These are phyloP conservation scores for Thymelicus sylvestris DNA, from an alignment of 2,888 invertebrate genomes.

Conservation along the genomic window DNA sequence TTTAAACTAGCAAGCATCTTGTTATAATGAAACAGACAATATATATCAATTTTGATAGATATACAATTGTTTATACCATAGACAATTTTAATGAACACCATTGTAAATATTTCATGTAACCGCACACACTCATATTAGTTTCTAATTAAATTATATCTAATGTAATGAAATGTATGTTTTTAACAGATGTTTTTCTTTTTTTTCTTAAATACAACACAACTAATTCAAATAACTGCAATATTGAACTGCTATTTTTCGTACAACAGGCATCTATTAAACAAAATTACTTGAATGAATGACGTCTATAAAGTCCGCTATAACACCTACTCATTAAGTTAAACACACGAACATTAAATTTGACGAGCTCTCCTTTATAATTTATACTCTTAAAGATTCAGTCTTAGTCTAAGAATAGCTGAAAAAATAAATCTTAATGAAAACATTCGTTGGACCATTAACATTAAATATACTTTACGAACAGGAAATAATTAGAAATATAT, in stretches of 20 bases:
- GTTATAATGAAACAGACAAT: conserved; percentile 17
- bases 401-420: conserved; percentile 61
- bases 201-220: not conserved
- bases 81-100: conserved; percentile 24
- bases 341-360: conserved; percentile 36
- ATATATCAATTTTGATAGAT: not conserved
- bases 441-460: conserved; percentile 63
- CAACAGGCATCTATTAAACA: conserved; percentile 4
- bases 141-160: not conserved
- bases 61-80: conserved; percentile 1
- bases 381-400: conserved; percentile 65
- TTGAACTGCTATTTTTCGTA: not conserved
- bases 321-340: conserved; percentile 30
- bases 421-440: conserved; percentile 50
- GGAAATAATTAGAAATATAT: conserved; percentile 34
- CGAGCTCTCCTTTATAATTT: conserved; percentile 51
- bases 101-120: conserved; percentile 22
- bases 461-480: conserved; percentile 42
- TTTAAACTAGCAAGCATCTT: conserved; percentile 21
- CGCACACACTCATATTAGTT: conserved; percentile 7
- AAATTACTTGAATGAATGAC: conserved; percentile 6
- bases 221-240: conserved; percentile 3
- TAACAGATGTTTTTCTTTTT: not conserved
- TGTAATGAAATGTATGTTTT: not conserved
- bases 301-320: conserved; percentile 21